Conservation (phyloP, 2,888 invertebrate species). For the Acleris literana region DNA sequence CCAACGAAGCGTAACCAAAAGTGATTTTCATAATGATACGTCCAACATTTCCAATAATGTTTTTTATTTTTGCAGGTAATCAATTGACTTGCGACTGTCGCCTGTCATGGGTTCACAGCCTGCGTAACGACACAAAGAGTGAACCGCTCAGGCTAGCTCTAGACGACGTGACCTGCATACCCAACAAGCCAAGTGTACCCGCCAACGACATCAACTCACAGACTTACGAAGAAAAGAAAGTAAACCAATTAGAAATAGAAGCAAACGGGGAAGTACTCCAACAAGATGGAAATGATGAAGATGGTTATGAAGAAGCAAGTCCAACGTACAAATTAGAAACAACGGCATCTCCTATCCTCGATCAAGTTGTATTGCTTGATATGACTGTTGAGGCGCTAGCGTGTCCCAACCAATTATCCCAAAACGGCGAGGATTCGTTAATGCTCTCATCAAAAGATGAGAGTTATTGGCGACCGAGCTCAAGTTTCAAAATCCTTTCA, state of each 20-base stretch:
- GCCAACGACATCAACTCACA: slow-evolving; percentile 40
- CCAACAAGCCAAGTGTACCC: slow-evolving; percentile 44
- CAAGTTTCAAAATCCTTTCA: slow-evolving; percentile 50
- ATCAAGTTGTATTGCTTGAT: slow-evolving; percentile 62
- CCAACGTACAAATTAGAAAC: slow-evolving; percentile 59
- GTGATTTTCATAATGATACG: no score
- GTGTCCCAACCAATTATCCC: slow-evolving; percentile 60
- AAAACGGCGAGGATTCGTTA: slow-evolving; percentile 71
- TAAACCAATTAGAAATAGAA: slow-evolving; percentile 54
- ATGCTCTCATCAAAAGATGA: slow-evolving; percentile 77
- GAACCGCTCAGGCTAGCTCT: slow-evolving; percentile 86
- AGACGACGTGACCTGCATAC: slow-evolving; percentile 87
- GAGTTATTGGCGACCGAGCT: slow-evolving; percentile 65
- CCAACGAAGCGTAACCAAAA: no score
- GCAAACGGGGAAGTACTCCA: slow-evolving; percentile 52
- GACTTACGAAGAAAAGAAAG: slow-evolving; percentile 44
- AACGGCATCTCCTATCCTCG: slow-evolving; percentile 54
- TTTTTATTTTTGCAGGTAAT: slow-evolving; percentile 85
- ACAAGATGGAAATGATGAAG: slow-evolving; percentile 56
- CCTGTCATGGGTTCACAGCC: slow-evolving; percentile 89
- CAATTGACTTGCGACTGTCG: slow-evolving; percentile 91
- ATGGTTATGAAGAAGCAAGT: slow-evolving; percentile 53
- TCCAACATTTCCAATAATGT: slow-evolving; percentile 16
- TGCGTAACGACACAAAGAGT: slow-evolving; percentile 90
- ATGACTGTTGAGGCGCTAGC: slow-evolving; percentile 63